Percentiles rank a stretch among this genome's conserved stretches.
These are phyloP conservation scores for Sparidentex hasta DNA, from an alignment of 2,797 vertebrate species.

Conservation along the genomic window DNA sequence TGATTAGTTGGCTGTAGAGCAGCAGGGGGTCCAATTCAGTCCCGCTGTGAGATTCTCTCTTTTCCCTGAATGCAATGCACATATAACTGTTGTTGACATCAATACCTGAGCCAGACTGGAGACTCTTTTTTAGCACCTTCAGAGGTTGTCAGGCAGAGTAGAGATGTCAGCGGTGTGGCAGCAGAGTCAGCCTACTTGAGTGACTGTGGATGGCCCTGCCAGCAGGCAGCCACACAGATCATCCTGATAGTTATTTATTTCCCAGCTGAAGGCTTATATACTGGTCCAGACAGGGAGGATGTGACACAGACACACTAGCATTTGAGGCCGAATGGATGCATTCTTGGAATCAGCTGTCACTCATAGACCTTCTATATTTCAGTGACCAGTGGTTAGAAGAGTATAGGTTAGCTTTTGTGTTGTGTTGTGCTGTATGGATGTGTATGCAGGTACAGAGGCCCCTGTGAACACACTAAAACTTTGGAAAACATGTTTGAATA, in stretches of 20 bases:
- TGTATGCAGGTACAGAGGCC: neutral
- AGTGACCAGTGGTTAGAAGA: neutral
- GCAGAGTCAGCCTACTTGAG: conserved; percentile 54
- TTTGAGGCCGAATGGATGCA: conserved; percentile 19
- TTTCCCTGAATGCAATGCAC: neutral
- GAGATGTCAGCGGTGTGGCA: conserved; percentile 32
- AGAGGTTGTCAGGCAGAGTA: conserved; percentile 45
- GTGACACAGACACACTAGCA: conserved; percentile 7
- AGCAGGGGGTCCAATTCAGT: neutral
- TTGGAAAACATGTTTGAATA: too few relatives aligned
- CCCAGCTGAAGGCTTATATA: conserved; percentile 28
- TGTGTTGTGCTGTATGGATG: neutral
- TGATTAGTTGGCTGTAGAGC: neutral
- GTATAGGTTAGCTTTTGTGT: neutral
- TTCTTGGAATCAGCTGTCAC: conserved; percentile 19
- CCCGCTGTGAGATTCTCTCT: neutral
- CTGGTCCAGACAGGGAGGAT: conserved; percentile 16
- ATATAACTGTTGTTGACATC: conserved; percentile 20
- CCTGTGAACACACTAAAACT: neutral
- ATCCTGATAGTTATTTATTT: conserved; percentile 60
- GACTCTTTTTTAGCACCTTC: conserved; percentile 36
- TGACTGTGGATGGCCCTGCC: conserved; percentile 48
- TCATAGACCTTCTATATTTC: conserved; percentile 14
- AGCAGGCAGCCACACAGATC: conserved; percentile 37
- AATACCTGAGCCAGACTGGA: neutral